Percentiles rank a stretch among this genome's conserved stretches.
phyloP scores from a whole-genome alignment of 2,888 invertebrate species.

The Scaptomyza parva region DNA sequence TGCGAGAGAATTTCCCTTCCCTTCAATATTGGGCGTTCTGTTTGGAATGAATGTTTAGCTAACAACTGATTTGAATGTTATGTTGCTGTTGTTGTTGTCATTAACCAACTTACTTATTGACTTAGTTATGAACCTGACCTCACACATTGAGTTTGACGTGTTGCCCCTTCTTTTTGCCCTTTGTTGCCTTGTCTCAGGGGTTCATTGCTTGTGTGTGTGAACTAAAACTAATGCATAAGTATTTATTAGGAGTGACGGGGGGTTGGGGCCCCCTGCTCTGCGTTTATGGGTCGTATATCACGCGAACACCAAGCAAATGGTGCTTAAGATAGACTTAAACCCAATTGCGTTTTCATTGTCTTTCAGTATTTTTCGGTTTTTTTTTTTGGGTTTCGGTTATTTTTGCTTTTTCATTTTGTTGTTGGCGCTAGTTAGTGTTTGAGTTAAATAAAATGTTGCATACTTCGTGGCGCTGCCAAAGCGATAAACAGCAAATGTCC shows the following conservation, averaged over 20 bases:
- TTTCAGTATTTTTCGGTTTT: conserved; percentile 9
- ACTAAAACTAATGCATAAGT: conserved; percentile 21
- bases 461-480: conserved; percentile 62
- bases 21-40: conserved; percentile 17
- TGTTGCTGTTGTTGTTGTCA: conserved; percentile 56
- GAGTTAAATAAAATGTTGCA: conserved; percentile 69
- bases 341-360: conserved; percentile 64
- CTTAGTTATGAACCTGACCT: conserved; percentile 80
- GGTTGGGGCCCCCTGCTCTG: too few species aligned
- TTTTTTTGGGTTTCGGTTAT: neutral
- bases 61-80: conserved; percentile 19
- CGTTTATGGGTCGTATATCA: conserved; percentile 65
- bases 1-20: conserved; percentile 70
- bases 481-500: conserved; percentile 60
- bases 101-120: conserved; percentile 77
- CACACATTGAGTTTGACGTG: conserved; percentile 56
- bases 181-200: conserved; percentile 31
- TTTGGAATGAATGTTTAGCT: conserved; percentile 1
- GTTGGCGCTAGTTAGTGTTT: conserved; percentile 40
- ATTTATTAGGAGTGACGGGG: too few species aligned
- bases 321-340: conserved; percentile 52
- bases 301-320: conserved; percentile 57
- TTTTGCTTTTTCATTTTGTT: neutral
- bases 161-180: neutral
- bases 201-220: conserved; percentile 12